Percentiles rank a stretch among this genome's conserved stretches.
These are phyloP conservation scores for Gadopsis bispinosus DNA, from an alignment of 2,797 vertebrate genomes.

Conservation along the genomic window DNA sequence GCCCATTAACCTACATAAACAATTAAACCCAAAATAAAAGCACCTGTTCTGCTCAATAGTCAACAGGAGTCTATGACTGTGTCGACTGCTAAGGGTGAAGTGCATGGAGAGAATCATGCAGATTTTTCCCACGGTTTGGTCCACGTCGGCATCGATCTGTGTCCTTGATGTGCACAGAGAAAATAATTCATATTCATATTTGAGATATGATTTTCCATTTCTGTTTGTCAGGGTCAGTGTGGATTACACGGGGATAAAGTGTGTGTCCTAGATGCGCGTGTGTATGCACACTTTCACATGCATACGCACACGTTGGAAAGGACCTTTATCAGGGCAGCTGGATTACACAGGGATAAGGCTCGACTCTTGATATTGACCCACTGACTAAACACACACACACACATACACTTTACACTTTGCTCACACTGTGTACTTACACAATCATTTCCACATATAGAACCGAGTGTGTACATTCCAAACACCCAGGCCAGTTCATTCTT, in stretches of 20 bases:
- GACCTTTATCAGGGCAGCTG: conserved; percentile 59
- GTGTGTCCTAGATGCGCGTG: conserved; percentile 38
- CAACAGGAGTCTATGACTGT: conserved; percentile 6
- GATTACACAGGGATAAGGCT: conserved; percentile 75
- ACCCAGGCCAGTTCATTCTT: background rate
- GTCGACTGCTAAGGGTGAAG: conserved; percentile 8
- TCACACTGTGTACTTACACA: conserved; percentile 45
- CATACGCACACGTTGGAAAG: conserved; percentile 23
- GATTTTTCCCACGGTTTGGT: conserved; percentile 74
- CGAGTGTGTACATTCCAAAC: conserved; percentile 10
- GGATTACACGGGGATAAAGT: conserved; percentile 72
- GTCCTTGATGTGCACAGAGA: conserved; percentile 60
- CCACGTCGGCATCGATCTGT: conserved; percentile 58
- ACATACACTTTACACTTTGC: conserved; percentile 41
- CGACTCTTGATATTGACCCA: conserved; percentile 74
- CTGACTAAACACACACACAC: conserved; percentile 61
- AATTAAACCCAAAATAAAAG: background rate
- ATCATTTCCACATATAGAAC: conserved; percentile 22
- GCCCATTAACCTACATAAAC: background rate
- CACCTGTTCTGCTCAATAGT: background rate
- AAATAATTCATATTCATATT: conserved; percentile 34
- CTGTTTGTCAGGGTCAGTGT: conserved; percentile 62
- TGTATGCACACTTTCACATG: conserved; percentile 39
- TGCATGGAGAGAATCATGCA: conserved; percentile 4
- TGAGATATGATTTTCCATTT: conserved; percentile 40